phyloP scores from a whole-genome alignment of 1,140 invertebrate species.

The Elymnias hypermnestra region DNA sequence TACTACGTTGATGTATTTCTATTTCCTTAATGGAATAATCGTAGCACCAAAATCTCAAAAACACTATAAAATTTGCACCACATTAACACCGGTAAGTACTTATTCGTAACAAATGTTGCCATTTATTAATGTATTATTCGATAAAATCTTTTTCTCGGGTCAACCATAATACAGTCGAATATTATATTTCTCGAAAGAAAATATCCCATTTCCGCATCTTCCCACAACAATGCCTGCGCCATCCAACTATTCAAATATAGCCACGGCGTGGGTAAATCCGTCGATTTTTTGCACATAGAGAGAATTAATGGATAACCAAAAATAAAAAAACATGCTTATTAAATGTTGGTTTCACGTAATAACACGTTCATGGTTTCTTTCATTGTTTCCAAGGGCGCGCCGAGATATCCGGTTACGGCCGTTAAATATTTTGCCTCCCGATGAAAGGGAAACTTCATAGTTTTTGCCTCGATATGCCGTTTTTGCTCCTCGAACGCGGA shows the following conservation, averaged over 20 bases:
- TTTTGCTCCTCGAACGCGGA: conserved; percentile 67
- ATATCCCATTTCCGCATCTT: conserved; percentile 76
- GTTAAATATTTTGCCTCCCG: conserved; percentile 71
- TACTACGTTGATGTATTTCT: no score
- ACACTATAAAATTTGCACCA: no score
- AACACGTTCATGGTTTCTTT: conserved; percentile 70
- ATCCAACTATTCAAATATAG: conserved; percentile 70
- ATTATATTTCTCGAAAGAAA: conserved; percentile 75
- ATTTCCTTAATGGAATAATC: no score
- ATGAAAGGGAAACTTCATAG: conserved; percentile 72
- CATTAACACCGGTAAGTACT: no score
- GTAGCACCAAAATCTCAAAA: no score
- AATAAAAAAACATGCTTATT: conserved; percentile 71
- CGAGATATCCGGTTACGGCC: conserved; percentile 72
- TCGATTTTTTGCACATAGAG: conserved; percentile 58
- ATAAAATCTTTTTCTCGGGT: conserved; percentile 56
- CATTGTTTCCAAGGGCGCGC: conserved; percentile 65
- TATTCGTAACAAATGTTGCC: no score
- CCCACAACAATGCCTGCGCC: conserved; percentile 65
- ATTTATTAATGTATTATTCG: conserved; percentile 42
- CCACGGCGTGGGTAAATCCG: conserved; percentile 51
- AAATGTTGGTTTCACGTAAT: conserved; percentile 74
- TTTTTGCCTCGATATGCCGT: conserved; percentile 62
- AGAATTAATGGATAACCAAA: conserved; percentile 74
- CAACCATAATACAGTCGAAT: conserved; percentile 66